Evolutionary conservation across 2,797 vertebrate species (phyloP).

Genomic region (Pseudochaenichthys georgianus): DNA sequence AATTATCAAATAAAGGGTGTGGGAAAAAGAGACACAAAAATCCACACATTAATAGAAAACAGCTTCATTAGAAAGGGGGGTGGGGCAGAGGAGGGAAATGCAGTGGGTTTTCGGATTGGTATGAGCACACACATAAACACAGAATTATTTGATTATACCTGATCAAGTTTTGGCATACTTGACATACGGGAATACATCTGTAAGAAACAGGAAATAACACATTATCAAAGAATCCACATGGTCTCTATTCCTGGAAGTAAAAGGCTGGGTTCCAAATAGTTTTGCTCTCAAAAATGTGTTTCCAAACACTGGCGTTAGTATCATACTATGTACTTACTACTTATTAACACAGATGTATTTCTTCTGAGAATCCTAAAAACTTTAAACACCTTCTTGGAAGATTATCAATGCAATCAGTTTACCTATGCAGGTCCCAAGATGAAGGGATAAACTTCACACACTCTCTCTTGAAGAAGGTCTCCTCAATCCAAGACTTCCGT

Average conservation of each 20-base stretch:
- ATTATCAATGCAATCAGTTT: constrained; percentile 43
- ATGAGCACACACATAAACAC: constrained; percentile 5
- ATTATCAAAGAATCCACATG: constrained; percentile 49
- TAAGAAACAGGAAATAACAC: constrained; percentile 69
- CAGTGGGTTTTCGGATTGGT: background rate
- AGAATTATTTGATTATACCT: constrained; percentile 83
- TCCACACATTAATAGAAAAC: no score
- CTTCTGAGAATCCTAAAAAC: constrained; percentile 37
- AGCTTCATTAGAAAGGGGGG: background rate
- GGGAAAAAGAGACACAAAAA: no score
- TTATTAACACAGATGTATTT: constrained; percentile 20
- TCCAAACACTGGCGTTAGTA: constrained; percentile 30
- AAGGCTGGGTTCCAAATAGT: constrained; percentile 47
- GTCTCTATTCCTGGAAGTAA: constrained; percentile 58
- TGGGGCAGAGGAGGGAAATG: background rate
- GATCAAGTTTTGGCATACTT: constrained; percentile 95
- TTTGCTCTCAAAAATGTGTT: constrained; percentile 40
- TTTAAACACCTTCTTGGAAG: constrained; percentile 1
- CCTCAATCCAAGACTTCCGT: constrained; percentile 93
- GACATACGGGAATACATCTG: constrained; percentile 92
- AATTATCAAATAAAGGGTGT: background rate
- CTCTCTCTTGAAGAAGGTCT: constrained; percentile 92
- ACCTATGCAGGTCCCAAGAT: constrained; percentile 94
- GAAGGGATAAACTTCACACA: constrained; percentile 91
- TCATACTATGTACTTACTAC: constrained; percentile 2